Evolutionary conservation across 1,140 invertebrate genomes (phyloP), one percentile per base, ranked within the genome.

Genomic region (Catajapyx aquilonaris): DNA sequence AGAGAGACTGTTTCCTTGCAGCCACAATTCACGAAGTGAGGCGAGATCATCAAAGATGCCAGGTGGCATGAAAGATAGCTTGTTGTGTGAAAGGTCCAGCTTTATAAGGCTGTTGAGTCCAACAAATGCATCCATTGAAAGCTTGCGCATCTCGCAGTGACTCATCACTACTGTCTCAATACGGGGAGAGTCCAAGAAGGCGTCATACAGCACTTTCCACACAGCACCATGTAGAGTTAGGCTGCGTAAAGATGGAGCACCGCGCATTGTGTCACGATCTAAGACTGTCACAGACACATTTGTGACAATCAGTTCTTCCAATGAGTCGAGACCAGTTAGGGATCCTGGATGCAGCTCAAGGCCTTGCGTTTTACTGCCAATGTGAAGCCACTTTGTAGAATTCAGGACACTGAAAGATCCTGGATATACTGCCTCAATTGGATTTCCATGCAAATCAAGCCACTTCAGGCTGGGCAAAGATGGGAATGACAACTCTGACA

Each of bases 381-480:
- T 46, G 44, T 64, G 62, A 15, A 78, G 48, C n/a, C 57, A 54
- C 37, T 59, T 52, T 2, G 73, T 76, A 25, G 60, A 61, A 49
- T 76, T 76, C 65, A 76, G 68, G 1, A 74, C 66, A 55, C 73
- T 71, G 47, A 76, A 76, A 9, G 71, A 72, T 25, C 69, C 71
- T n/a, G 71, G 64, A 45, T 72, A 69, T 42, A 78, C 61, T 2
- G 62, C 55, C 41, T 62, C 61, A 17, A 77, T 61, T n/a, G 73
- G 73, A 54, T 78, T 78, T 32, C 64, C 52, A 1, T 62, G 56
- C 41, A 78, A 66, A 51, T 77, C 66, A 1, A 69, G 61, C 4
- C 54, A 48, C 42, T 59, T 51, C 10, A 78, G 47, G 39, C 66
- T 62, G 3, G 73, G 73, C 46, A 78, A 66, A 2, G 72, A 72